phyloP scores from a whole-genome alignment of 2,888 invertebrate genomes.

The Taphrorychus bicolor region DNA sequence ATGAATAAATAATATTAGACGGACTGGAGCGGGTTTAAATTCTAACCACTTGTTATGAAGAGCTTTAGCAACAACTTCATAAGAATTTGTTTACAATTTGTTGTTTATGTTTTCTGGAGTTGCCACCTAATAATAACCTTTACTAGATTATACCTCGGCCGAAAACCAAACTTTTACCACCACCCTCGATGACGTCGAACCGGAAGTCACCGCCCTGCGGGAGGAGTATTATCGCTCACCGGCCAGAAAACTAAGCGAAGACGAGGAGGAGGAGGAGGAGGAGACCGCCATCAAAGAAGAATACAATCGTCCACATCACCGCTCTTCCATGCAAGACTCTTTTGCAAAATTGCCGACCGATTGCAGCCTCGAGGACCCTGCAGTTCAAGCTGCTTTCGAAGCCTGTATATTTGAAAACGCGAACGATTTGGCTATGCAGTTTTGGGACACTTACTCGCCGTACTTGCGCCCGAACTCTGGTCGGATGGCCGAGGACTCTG shows the following conservation, averaged over 20 bases:
- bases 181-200: not conserved
- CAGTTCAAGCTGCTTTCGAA: too few species aligned
- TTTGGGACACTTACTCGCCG: not conserved
- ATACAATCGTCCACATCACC: constrained; percentile 50
- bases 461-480: too few species aligned
- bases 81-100: too few species aligned
- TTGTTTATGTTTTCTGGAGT: too few species aligned
- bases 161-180: not conserved
- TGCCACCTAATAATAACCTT: not conserved
- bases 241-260: constrained; percentile 11
- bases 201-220: constrained; percentile 13
- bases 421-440: too few species aligned
- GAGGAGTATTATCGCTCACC: constrained; percentile 21
- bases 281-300: constrained; percentile 57
- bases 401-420: too few species aligned
- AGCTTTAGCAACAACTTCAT: too few species aligned
- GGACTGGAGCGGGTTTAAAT: too few species aligned
- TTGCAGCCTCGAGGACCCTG: not conserved
- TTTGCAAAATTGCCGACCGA: not conserved
- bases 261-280: constrained; percentile 40
- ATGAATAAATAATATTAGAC: too few species aligned
- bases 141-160: not conserved
- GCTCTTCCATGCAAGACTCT: not conserved
- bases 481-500: too few species aligned
- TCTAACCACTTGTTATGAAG: too few species aligned